phyloP scores from a whole-genome alignment of 2,797 vertebrate genomes.

The Cyprinodon diabolis region DNA sequence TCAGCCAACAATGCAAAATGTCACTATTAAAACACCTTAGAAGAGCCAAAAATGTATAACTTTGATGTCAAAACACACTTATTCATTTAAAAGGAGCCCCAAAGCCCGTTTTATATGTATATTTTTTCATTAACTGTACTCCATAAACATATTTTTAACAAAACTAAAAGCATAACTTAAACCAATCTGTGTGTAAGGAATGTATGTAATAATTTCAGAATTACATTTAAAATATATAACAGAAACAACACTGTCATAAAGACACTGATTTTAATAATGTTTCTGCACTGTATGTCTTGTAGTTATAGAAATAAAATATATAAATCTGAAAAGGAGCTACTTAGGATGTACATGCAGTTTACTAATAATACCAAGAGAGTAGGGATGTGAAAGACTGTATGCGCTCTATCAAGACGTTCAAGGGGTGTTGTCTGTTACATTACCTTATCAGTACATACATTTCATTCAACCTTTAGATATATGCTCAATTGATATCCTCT shows the following conservation, averaged over 20 bases:
- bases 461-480: conserved; percentile 6
- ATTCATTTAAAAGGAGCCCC: not conserved
- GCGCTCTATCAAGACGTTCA: not conserved
- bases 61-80: not conserved
- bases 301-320: not conserved
- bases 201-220: not conserved
- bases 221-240: not conserved
- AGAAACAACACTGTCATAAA: not conserved
- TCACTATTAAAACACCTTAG: not conserved
- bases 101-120: not conserved
- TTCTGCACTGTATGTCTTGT: not conserved
- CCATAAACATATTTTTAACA: not conserved
- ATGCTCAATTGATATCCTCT: not conserved
- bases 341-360: not conserved
- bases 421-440: not conserved
- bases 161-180: too few relatives aligned
- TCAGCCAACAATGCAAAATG: not conserved
- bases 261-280: not conserved
- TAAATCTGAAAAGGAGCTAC: not conserved
- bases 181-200: not conserved
- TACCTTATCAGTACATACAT: not conserved
- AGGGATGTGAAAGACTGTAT: not conserved
- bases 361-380: not conserved
- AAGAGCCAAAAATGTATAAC: not conserved
- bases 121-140: not conserved